phyloP scores from a whole-genome alignment of 2,888 invertebrate species.

The Campoplex capitator region DNA sequence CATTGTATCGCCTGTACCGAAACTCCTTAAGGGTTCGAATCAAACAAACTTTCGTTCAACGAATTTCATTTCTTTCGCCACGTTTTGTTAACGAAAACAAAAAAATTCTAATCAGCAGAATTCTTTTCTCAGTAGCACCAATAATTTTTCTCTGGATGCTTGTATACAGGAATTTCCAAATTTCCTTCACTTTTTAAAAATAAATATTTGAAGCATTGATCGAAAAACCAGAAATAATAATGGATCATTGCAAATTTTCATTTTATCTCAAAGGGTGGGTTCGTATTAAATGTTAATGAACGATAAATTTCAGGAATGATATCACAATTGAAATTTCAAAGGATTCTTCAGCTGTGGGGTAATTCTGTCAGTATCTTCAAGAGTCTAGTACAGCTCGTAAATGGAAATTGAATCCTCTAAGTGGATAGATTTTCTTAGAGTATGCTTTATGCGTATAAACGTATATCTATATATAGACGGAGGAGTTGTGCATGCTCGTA shows the following conservation, averaged over 20 bases:
- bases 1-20: too few relatives aligned
- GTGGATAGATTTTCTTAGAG: constrained; percentile 35
- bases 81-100: too few relatives aligned
- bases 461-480: background rate
- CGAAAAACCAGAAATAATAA: background rate
- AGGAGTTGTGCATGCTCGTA: background rate
- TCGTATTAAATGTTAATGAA: background rate
- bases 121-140: too few relatives aligned
- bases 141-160: too few relatives aligned
- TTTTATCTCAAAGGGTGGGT: background rate
- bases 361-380: background rate
- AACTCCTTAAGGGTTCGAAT: too few relatives aligned
- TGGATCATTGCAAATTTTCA: background rate
- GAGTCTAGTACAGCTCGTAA: background rate
- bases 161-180: too few relatives aligned
- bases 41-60: too few relatives aligned
- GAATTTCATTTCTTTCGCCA: too few relatives aligned
- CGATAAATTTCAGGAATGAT: background rate
- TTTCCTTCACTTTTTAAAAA: too few relatives aligned
- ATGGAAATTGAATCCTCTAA: constrained; percentile 24
- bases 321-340: background rate
- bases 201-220: background rate
- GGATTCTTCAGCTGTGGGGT: background rate
- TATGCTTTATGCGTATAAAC: background rate
- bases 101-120: too few relatives aligned